These are phyloP conservation scores for Caenorhabditis zanzibari DNA, from an alignment of 2,888 invertebrate genomes.

Conservation along the genomic window DNA sequence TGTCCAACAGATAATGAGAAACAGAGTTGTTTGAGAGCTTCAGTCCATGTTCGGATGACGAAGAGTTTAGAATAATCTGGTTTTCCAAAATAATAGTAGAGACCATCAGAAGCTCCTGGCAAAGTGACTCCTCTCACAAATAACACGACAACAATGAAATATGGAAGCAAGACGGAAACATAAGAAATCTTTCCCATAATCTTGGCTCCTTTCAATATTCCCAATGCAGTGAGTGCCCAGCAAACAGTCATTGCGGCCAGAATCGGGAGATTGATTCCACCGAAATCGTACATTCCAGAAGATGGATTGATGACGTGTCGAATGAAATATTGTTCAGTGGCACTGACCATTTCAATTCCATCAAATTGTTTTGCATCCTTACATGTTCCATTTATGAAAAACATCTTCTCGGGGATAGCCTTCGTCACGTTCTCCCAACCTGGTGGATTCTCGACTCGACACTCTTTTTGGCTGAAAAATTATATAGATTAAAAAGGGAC, in stretches of 20 bases:
- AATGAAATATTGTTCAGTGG: slow-evolving; percentile 62
- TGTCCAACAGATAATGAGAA: slow-evolving; percentile 79
- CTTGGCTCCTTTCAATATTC: slow-evolving; percentile 78
- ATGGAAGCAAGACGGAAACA: slow-evolving; percentile 69
- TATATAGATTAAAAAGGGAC: neutral
- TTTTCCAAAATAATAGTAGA: slow-evolving; percentile 70
- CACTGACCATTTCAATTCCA: slow-evolving; percentile 25
- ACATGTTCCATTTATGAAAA: slow-evolving; percentile 42
- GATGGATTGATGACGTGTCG: slow-evolving; percentile 72
- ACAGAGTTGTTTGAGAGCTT: slow-evolving; percentile 79
- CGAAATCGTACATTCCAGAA: slow-evolving; percentile 68
- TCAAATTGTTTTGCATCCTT: slow-evolving; percentile 5
- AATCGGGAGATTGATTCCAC: slow-evolving; percentile 74
- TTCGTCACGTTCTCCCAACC: slow-evolving; percentile 15
- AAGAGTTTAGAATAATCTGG: slow-evolving; percentile 74
- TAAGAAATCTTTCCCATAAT: slow-evolving; percentile 69
- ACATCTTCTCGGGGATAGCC: slow-evolving; percentile 22
- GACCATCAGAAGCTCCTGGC: slow-evolving; percentile 72
- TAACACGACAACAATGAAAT: slow-evolving; percentile 62
- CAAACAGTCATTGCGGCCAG: slow-evolving; percentile 51
- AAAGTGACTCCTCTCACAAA: slow-evolving; percentile 79
- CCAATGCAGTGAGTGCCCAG: slow-evolving; percentile 75
- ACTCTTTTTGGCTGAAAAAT: slow-evolving; percentile 33
- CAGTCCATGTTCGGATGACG: slow-evolving; percentile 75
- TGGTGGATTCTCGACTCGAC: slow-evolving; percentile 9